Conservation (phyloP, 2,888 invertebrate species). For the Ophioninae sp. region DNA sequence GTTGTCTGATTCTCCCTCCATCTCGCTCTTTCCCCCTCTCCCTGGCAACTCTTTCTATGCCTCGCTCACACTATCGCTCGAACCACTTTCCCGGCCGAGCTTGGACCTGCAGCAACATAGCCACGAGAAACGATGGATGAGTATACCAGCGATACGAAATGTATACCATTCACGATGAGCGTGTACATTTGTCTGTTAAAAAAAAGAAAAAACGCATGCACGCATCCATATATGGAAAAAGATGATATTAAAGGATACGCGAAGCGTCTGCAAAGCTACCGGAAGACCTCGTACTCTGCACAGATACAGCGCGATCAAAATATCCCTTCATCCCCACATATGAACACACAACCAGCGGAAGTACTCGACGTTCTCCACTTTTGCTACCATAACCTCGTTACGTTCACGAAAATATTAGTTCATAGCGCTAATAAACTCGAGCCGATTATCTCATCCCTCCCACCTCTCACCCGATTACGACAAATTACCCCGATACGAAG, state of each 20-base stretch:
- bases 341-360: slow-evolving; percentile 31
- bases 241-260: too few relatives aligned
- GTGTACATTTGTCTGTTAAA: slow-evolving; percentile 79
- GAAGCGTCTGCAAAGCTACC: too few relatives aligned
- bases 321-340: neutral
- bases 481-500: too few relatives aligned
- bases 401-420: neutral
- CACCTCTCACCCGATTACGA: too few relatives aligned
- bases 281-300: neutral
- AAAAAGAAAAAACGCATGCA: slow-evolving; percentile 75
- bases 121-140: slow-evolving; percentile 73
- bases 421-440: neutral
- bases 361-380: slow-evolving; percentile 32
- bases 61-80: neutral
- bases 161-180: slow-evolving; percentile 62
- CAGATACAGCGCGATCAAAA: neutral
- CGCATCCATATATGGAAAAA: slow-evolving; percentile 1
- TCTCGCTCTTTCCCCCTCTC: too few relatives aligned
- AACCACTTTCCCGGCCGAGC: slow-evolving; percentile 65
- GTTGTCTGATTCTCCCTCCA: slow-evolving; percentile 22
- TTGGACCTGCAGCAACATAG: slow-evolving; percentile 43
- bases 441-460: too few relatives aligned
- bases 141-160: slow-evolving; percentile 78
- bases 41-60: neutral
- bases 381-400: neutral